These are phyloP conservation scores for Eurystomus glaucurus DNA, from an alignment of 2,797 vertebrate species.

Conservation along the genomic window DNA sequence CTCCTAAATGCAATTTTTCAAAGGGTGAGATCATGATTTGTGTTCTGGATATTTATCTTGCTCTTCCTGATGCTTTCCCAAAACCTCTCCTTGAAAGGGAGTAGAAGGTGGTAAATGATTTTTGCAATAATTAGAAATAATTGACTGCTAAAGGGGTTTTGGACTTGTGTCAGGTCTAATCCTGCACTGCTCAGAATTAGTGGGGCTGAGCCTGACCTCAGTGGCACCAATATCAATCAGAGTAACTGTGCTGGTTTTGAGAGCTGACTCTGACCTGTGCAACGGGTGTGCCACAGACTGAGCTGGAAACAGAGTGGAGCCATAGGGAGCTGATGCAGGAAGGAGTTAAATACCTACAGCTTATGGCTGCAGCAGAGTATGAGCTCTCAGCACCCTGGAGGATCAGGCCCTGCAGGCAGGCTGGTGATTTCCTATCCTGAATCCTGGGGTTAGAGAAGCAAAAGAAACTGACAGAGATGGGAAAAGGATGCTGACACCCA, in stretches of 20 bases:
- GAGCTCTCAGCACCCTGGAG: neutral
- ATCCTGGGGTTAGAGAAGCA: neutral
- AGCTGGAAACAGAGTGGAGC: neutral
- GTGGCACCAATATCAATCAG: neutral
- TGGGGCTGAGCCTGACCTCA: neutral
- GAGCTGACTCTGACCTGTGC: neutral
- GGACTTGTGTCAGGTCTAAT: constrained; percentile 2
- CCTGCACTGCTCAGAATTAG: neutral
- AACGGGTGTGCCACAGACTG: neutral
- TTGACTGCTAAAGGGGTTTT: neutral
- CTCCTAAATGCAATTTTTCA: neutral
- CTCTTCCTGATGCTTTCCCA: neutral
- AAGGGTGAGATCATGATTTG: neutral
- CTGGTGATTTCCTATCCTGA: neutral
- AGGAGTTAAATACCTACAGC: neutral
- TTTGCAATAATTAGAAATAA: constrained; percentile 35
- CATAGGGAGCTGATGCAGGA: fast-evolving
- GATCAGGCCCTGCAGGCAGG: neutral
- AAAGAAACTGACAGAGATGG: neutral
- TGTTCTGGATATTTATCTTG: neutral
- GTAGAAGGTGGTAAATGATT: neutral
- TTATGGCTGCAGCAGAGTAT: neutral
- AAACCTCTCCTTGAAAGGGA: neutral
- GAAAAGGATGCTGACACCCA: neutral
- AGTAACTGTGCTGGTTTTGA: neutral